Evolutionary conservation across 2,888 invertebrate genomes (phyloP).

Genomic region (Diogma glabrata): DNA sequence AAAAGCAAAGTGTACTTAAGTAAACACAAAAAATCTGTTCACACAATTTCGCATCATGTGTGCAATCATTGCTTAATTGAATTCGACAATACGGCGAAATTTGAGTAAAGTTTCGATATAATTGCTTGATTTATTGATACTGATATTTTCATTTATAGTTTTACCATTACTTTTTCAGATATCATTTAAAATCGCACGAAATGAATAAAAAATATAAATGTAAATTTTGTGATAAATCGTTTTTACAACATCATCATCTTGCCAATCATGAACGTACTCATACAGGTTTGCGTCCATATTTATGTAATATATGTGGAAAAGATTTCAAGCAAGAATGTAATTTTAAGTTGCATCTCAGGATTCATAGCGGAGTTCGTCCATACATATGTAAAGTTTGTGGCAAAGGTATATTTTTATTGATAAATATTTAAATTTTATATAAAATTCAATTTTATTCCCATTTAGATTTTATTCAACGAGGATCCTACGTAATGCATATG

Average conservation of each 20-base stretch:
- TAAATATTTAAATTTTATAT: neutral
- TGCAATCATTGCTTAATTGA: slow-evolving; percentile 13
- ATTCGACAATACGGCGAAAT: slow-evolving; percentile 15
- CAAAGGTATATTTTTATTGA: slow-evolving; percentile 13
- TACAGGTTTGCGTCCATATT: slow-evolving; percentile 16
- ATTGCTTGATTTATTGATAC: neutral
- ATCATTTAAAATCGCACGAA: slow-evolving; percentile 17
- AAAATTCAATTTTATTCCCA: slow-evolving; percentile 5
- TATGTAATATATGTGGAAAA: slow-evolving; percentile 18
- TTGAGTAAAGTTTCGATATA: neutral
- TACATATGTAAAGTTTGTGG: slow-evolving; percentile 16
- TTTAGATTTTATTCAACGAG: slow-evolving; percentile 17
- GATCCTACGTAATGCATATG: slow-evolving; percentile 17
- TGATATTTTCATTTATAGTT: too few relatives aligned
- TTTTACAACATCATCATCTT: slow-evolving; percentile 17
- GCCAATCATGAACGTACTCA: slow-evolving; percentile 18
- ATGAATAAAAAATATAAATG: slow-evolving; percentile 17
- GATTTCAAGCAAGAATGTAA: slow-evolving; percentile 17
- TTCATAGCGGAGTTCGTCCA: slow-evolving; percentile 16
- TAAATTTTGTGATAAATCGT: slow-evolving; percentile 17
- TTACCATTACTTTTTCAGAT: slow-evolving; percentile 1
- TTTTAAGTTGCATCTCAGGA: slow-evolving; percentile 16
- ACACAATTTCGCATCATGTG: slow-evolving; percentile 10
- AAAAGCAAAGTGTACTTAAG: slow-evolving; percentile 14
- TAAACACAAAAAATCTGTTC: slow-evolving; percentile 15